Conservation (phyloP, 2,888 invertebrate species). For the Amiota mariae region DNA sequence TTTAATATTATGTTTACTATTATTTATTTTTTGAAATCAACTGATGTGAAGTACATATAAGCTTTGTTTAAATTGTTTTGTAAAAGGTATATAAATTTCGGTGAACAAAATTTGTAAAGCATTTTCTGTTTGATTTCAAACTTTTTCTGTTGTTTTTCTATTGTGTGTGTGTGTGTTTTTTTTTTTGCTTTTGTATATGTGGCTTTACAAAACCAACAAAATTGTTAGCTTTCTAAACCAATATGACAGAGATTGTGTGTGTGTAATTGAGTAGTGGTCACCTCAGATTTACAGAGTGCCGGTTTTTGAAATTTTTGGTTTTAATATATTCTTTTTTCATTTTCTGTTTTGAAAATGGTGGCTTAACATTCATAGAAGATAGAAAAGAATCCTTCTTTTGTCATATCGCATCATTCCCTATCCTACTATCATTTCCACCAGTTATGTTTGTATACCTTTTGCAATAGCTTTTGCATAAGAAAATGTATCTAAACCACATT, state of each 20-base stretch:
- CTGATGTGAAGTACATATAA: too few relatives aligned
- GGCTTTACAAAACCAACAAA: too few relatives aligned
- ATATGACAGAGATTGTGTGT: background rate
- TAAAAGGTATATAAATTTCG: too few relatives aligned
- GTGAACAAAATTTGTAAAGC: too few relatives aligned
- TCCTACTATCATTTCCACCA: background rate
- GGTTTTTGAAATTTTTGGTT: background rate
- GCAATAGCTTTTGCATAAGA: background rate
- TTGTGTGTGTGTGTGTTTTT: background rate
- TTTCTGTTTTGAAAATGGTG: background rate
- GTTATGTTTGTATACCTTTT: background rate
- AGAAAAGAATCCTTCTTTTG: background rate
- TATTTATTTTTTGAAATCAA: too few relatives aligned
- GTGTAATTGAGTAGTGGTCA: conserved; percentile 2
- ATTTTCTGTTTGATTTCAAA: too few relatives aligned
- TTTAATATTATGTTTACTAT: too few relatives aligned
- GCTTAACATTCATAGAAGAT: background rate
- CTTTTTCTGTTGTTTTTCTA: too few relatives aligned
- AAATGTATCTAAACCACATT: background rate
- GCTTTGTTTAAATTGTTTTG: too few relatives aligned
- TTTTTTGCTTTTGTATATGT: background rate
- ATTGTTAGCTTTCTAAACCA: background rate
- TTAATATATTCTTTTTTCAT: background rate
- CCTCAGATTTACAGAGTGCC: background rate
- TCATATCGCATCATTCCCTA: background rate